Conservation (phyloP, 2,888 invertebrate species). For the Synanthedon andrenaeformis region DNA sequence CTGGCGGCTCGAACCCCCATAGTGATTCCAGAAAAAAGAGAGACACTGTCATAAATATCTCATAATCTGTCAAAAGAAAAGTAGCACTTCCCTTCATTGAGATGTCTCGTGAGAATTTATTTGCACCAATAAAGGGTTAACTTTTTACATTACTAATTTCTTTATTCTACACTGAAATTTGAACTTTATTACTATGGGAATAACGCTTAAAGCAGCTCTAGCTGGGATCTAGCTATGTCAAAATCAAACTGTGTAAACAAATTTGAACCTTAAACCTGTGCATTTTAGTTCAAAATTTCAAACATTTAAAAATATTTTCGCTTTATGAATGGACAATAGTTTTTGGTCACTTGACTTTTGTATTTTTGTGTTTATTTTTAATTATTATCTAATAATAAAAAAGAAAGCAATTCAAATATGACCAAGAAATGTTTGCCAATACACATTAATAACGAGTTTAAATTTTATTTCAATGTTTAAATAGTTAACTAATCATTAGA, state of each 20-base stretch:
- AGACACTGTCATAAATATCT: slow-evolving; percentile 47
- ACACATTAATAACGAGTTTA: too few relatives aligned
- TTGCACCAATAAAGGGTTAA: slow-evolving; percentile 7
- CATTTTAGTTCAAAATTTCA: too few relatives aligned
- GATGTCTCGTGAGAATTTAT: slow-evolving; percentile 23
- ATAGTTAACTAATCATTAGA: too few relatives aligned
- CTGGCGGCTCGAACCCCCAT: slow-evolving; percentile 19
- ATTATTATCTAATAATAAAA: too few relatives aligned
- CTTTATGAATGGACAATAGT: slow-evolving; percentile 6
- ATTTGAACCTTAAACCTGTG: too few relatives aligned
- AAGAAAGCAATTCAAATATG: too few relatives aligned
- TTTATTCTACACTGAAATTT: not conserved
- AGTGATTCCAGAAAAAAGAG: slow-evolving; percentile 26
- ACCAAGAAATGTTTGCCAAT: too few relatives aligned
- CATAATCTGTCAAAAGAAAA: slow-evolving; percentile 43
- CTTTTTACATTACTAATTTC: slow-evolving; percentile 1
- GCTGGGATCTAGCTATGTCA: too few relatives aligned
- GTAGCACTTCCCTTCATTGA: slow-evolving; percentile 28
- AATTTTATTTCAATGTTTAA: too few relatives aligned
- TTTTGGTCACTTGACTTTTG: slow-evolving; percentile 15
- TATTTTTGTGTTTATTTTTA: slow-evolving; percentile 9
- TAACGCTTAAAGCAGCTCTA: too few relatives aligned
- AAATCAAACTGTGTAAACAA: too few relatives aligned
- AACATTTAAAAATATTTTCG: not conserved
- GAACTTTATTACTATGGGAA: not conserved